Conservation (phyloP, 2,888 invertebrate species). For the Melieria omissa region DNA sequence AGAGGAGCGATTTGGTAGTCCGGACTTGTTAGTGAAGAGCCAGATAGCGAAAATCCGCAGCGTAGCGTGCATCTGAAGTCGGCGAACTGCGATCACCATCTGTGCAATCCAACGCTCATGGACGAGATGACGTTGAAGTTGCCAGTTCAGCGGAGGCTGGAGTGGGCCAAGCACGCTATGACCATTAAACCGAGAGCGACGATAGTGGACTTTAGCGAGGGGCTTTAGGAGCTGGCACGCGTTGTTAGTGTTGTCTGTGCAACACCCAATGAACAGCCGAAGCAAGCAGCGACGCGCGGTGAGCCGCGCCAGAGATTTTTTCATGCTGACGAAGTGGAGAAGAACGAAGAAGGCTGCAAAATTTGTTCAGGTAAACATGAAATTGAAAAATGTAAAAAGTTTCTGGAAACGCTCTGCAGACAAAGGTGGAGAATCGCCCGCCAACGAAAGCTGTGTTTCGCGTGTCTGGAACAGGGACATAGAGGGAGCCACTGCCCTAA, state of each 20-base stretch:
- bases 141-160: slow-evolving; percentile 28
- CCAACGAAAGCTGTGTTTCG: slow-evolving; percentile 27
- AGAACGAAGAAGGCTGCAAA: background rate
- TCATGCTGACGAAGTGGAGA: slow-evolving; percentile 6
- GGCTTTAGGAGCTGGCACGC: slow-evolving; percentile 35
- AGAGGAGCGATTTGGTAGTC: slow-evolving; percentile 14
- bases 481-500: slow-evolving; percentile 18
- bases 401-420: background rate
- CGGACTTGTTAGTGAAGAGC: slow-evolving; percentile 20
- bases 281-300: slow-evolving; percentile 1
- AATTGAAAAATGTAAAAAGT: background rate
- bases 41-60: slow-evolving; percentile 9
- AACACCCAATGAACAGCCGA: slow-evolving; percentile 14
- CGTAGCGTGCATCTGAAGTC: slow-evolving; percentile 35
- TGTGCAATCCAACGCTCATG: slow-evolving; percentile 38
- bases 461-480: slow-evolving; percentile 24
- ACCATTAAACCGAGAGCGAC: slow-evolving; percentile 27
- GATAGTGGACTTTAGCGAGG: slow-evolving; percentile 32
- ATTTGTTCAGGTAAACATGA: background rate
- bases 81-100: slow-evolving; percentile 33
- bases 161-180: slow-evolving; percentile 30
- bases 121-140: slow-evolving; percentile 35
- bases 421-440: slow-evolving; percentile 28
- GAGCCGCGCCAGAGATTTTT: slow-evolving; percentile 12
- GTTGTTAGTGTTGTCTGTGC: slow-evolving; percentile 21